phyloP scores from a whole-genome alignment of 2,797 vertebrate species.

The Pipistrellus nathusii region DNA sequence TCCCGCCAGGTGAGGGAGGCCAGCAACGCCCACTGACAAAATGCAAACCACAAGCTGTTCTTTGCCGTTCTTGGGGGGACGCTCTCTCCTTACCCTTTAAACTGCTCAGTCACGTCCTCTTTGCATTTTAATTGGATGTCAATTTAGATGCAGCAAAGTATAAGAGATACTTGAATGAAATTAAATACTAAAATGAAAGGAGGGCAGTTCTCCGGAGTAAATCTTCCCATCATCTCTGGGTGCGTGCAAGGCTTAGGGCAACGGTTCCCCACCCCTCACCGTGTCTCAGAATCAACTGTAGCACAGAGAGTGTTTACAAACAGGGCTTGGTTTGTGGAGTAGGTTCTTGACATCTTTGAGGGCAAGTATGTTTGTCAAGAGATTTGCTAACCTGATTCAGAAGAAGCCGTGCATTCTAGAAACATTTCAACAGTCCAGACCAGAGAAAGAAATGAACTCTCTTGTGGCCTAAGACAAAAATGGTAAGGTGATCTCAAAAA shows the following conservation, averaged over 20 bases:
- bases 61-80: constrained; percentile 68
- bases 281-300: not conserved
- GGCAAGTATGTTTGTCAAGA: not conserved
- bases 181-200: constrained; percentile 49
- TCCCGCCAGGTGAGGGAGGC: constrained; percentile 48
- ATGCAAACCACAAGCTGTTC: constrained; percentile 73
- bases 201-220: constrained; percentile 1
- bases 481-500: not conserved
- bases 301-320: not conserved
- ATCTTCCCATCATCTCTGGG: constrained; percentile 25
- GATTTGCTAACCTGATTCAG: not conserved
- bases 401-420: not conserved
- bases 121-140: constrained; percentile 70
- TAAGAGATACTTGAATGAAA: constrained; percentile 61
- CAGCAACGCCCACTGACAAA: constrained; percentile 63
- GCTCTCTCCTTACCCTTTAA: constrained; percentile 66
- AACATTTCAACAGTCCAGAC: constrained; percentile 15
- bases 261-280: not conserved
- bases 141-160: constrained; percentile 52
- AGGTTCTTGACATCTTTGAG: not conserved
- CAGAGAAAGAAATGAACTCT: not conserved
- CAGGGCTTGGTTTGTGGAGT: not conserved
- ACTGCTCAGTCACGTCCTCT: constrained; percentile 75
- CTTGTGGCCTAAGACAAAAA: not conserved
- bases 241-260: not conserved